Percentiles rank a stretch among this genome's conserved stretches.
phyloP scores from a whole-genome alignment of 2,113 vertebrate species.

The Thunnus thynnus region DNA sequence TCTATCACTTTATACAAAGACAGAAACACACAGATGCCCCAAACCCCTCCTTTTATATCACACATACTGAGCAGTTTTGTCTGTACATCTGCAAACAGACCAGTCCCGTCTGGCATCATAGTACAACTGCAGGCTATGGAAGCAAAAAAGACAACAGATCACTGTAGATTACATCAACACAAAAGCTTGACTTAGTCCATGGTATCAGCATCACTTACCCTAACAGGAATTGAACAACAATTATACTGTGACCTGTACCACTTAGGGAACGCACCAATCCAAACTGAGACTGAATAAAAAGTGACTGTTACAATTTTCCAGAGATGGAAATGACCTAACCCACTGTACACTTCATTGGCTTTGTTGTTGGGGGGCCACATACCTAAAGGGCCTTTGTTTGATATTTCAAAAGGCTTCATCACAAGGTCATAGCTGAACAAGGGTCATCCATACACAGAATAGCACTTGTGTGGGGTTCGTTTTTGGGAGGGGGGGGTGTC shows the following conservation, averaged over 20 bases:
- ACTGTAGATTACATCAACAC: constrained; percentile 78
- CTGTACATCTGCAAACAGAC: constrained; percentile 75
- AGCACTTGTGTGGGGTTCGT: constrained; percentile 57
- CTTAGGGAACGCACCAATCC: neutral
- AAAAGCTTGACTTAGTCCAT: constrained; percentile 68
- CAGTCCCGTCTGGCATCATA: constrained; percentile 76
- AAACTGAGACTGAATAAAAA: constrained; percentile 10
- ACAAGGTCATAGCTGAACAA: constrained; percentile 71
- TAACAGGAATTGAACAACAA: constrained; percentile 48
- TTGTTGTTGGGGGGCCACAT: constrained; percentile 69
- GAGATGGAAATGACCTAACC: constrained; percentile 37
- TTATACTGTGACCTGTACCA: constrained; percentile 38
- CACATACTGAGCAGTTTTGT: constrained; percentile 47
- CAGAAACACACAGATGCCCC: constrained; percentile 70
- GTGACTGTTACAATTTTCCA: neutral
- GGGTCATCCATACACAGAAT: constrained; percentile 73
- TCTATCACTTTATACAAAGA: constrained; percentile 77
- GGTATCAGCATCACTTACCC: constrained; percentile 62
- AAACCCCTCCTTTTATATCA: constrained; percentile 66
- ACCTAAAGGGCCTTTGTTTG: constrained; percentile 75
- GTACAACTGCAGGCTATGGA: constrained; percentile 81
- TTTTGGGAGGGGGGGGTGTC: constrained; percentile 19
- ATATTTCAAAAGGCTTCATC: constrained; percentile 78
- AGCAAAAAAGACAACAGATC: constrained; percentile 76
- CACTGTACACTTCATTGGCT: constrained; percentile 53